Evolutionary conservation across 1,140 invertebrate genomes (phyloP), one percentile per base, ranked within the genome.

Genomic region (Dinothrombium tinctorium): DNA sequence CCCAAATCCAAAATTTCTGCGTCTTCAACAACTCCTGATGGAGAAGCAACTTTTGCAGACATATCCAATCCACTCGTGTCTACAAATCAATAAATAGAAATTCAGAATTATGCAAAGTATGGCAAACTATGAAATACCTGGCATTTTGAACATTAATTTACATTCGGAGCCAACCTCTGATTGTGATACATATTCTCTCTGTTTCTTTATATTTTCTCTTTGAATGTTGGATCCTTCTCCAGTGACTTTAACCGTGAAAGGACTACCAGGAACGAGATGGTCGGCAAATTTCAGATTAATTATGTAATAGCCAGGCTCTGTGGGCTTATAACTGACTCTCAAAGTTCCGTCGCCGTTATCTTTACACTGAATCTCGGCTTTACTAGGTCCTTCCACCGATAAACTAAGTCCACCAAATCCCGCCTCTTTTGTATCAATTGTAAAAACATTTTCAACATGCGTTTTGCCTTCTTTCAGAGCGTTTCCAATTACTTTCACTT

Each of bases 221-320:
- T 86, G 79, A 25, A 78, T 67, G 53, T 87, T 86, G 53, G 76
- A 78, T 25, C 82, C 82, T 56, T 84, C 79, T 22, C 83, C 83
- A 24, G 66, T 62, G 0, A 83, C 71, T 61, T 84, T 87, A 7
- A 87, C 82, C 42, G 82, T 87, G 61, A 81, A 94, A 1, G 87
- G 87, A 7, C 84, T 92, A 21, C 84, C 63, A 44, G 84, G 76
- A 0, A 95, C 87, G 56, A 94, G 87, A 54, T 94, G 82, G 61
- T 95, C 89, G 51, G 89, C 89, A 58, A 94, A 95, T 60, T 95
- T 95, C 37, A 96, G 62, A 57, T 94, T 95, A 43, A 95, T 69
- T 54, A 92, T 87, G 58, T 96, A 96, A 53, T 83, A 92, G 11
- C 90, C 90, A 0, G 89, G 89, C 56, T 96, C 87, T 0, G 84